phyloP scores from a whole-genome alignment of 2,113 vertebrate species.

The Fukomys damarensis region DNA sequence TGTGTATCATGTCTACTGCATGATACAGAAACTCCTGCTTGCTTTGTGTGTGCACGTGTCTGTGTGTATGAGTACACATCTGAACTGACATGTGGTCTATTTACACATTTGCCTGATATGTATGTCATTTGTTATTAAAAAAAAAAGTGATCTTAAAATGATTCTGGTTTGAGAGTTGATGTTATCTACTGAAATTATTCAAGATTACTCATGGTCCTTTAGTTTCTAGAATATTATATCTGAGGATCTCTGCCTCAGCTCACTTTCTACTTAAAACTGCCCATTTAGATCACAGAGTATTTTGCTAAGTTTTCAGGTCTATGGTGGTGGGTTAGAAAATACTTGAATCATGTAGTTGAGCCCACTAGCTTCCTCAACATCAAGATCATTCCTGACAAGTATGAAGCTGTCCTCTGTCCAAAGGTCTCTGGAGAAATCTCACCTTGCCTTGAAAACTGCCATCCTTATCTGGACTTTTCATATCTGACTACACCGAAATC shows the following conservation, averaged over 20 bases:
- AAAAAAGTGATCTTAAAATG: background rate
- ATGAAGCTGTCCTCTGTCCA: background rate
- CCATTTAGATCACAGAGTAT: background rate
- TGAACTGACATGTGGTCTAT: background rate
- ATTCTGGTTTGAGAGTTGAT: background rate
- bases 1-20: background rate
- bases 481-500: background rate
- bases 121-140: background rate
- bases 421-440: background rate
- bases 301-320: background rate
- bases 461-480: background rate
- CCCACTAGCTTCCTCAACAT: background rate
- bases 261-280: constrained; percentile 15
- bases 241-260: background rate
- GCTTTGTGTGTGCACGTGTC: background rate
- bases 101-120: background rate
- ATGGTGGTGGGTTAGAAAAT: background rate
- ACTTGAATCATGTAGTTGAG: background rate
- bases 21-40: background rate
- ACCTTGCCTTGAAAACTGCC: background rate
- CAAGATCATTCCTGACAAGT: background rate
- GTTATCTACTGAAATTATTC: background rate
- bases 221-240: background rate
- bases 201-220: constrained; percentile 9
- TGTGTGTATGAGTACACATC: background rate